phyloP scores from a whole-genome alignment of 2,113 vertebrate species.

The Cryptomyrus ogoouensis region DNA sequence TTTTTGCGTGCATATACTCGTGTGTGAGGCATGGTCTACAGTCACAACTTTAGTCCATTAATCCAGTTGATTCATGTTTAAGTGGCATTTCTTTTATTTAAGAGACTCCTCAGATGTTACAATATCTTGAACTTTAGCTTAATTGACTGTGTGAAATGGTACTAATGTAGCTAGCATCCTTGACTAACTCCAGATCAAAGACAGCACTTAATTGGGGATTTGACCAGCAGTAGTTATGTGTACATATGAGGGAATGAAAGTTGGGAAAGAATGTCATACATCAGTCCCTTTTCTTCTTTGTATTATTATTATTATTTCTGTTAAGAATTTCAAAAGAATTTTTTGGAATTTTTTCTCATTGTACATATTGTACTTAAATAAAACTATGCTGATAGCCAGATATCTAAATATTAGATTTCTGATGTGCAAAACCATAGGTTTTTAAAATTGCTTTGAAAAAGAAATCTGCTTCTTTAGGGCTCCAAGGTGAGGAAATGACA shows the following conservation, averaged over 20 bases:
- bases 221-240: slow-evolving; percentile 33
- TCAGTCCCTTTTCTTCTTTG: background rate
- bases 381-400: background rate
- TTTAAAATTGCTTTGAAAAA: background rate
- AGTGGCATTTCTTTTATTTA: slow-evolving; percentile 2
- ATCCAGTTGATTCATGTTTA: background rate
- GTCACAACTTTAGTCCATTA: background rate
- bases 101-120: background rate
- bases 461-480: background rate
- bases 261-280: background rate
- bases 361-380: background rate
- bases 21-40: background rate
- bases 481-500: background rate
- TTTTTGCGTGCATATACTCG: background rate
- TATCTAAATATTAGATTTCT: background rate
- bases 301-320: background rate
- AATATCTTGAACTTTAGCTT: slow-evolving; percentile 35
- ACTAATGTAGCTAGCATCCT: slow-evolving; percentile 48
- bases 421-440: background rate
- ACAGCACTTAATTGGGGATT: slow-evolving; percentile 58
- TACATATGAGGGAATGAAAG: slow-evolving; percentile 21
- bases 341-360: background rate
- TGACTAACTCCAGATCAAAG: slow-evolving; percentile 51
- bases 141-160: slow-evolving; percentile 49
- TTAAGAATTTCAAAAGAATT: background rate